phyloP scores from a whole-genome alignment of 2,888 invertebrate species.

The Laspeyria flexula region DNA sequence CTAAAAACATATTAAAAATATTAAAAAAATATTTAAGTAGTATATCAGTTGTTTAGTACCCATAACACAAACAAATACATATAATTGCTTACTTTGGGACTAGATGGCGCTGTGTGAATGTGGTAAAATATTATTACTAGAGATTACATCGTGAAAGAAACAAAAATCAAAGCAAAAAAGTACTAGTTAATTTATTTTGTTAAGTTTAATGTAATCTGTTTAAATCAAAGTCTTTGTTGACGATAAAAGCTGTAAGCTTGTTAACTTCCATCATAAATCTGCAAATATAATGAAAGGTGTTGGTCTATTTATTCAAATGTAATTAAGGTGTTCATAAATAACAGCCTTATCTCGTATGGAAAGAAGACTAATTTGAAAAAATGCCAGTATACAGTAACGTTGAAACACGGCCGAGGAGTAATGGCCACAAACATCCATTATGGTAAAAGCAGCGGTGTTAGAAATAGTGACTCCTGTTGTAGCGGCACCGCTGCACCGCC shows the following conservation, averaged over 20 bases:
- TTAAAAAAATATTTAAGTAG: too few relatives aligned
- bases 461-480: conserved; percentile 60
- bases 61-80: too few relatives aligned
- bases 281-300: background rate
- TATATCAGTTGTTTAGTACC: too few relatives aligned
- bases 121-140: too few relatives aligned
- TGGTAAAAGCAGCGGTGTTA: conserved; percentile 62
- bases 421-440: conserved; percentile 59
- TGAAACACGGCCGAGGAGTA: conserved; percentile 48
- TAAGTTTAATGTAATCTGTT: too few relatives aligned
- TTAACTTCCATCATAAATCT: conserved; percentile 7
- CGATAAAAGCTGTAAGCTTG: conserved; percentile 15
- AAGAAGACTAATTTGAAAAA: conserved; percentile 54
- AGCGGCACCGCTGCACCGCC: conserved; percentile 48
- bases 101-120: too few relatives aligned
- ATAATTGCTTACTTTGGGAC: too few relatives aligned
- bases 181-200: too few relatives aligned
- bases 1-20: too few relatives aligned
- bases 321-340: conserved; percentile 45
- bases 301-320: conserved; percentile 26
- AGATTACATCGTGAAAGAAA: too few relatives aligned
- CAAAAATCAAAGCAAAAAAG: too few relatives aligned
- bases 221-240: background rate
- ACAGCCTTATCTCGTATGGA: conserved; percentile 38
- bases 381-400: conserved; percentile 39